Conservation (phyloP, 1,140 invertebrate species). For the Leucophenga varia region DNA sequence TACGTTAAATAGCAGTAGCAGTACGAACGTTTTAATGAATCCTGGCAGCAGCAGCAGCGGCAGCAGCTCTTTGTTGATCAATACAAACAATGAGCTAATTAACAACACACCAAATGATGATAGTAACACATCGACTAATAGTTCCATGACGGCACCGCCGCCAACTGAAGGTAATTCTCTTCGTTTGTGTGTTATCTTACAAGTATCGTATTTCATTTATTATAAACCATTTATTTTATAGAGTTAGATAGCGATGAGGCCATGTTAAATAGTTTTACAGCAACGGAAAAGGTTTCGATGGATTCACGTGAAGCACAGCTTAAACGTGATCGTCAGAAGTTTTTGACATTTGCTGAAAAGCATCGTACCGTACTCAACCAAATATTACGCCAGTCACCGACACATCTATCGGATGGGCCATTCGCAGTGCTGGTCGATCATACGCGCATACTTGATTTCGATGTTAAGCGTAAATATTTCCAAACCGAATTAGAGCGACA, state of each 20-base stretch:
- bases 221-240: too few relatives aligned
- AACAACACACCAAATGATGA: too few relatives aligned
- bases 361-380: slow-evolving; percentile 91
- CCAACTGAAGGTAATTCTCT: too few relatives aligned
- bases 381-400: slow-evolving; percentile 84
- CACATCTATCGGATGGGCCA: slow-evolving; percentile 83
- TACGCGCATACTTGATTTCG: slow-evolving; percentile 87
- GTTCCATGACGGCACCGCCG: too few relatives aligned
- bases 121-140: too few relatives aligned
- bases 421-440: slow-evolving; percentile 90
- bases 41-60: background rate
- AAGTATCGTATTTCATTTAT: too few relatives aligned
- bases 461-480: slow-evolving; percentile 90
- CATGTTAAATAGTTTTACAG: background rate
- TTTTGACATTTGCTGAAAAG: slow-evolving; percentile 84
- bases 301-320: slow-evolving; percentile 36
- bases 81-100: too few relatives aligned
- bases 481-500: slow-evolving; percentile 81
- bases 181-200: too few relatives aligned
- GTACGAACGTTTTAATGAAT: too few relatives aligned
- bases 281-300: background rate
- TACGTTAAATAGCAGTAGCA: slow-evolving; percentile 1
- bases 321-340: slow-evolving; percentile 67
- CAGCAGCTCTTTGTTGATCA: too few relatives aligned
- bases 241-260: too few relatives aligned